Base-by-base conservation (phyloP, 1,140 invertebrate species). In the Steinernema feltiae region DNA sequence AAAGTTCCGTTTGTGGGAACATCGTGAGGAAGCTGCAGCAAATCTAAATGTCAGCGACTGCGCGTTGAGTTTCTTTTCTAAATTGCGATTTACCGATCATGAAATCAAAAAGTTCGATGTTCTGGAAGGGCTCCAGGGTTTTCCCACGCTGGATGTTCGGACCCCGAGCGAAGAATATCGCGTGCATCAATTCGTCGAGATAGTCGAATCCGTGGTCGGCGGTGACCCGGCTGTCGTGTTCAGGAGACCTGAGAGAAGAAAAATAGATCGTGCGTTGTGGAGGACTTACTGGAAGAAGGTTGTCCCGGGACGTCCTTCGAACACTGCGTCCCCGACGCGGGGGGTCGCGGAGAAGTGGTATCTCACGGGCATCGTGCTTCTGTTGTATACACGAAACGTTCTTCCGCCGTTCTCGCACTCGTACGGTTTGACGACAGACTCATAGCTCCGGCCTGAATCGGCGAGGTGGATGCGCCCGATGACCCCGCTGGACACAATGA, bases 141-240 rank as follows among this genome's bases (percentile, higher is more conserved):
- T 70, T 70, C 24, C 69, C 32, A 1, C 76, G 70, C 53, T 69
- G 48, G 69, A 83, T 79, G 24, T 80, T 81, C 30, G 82, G 82
- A 1, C 82, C 82, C 32, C 80, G 53, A 0, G 76, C 83, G 72
- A 84, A 82, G 71, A 83, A 85, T 53, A 83, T 83, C 27, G 82
- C 79, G 27, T 72, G 79, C 82, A 83, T 83, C 24, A 18, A 27
- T 30, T 70, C 53, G 21, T 80, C 74, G 17, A 74, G 46, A 41
- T 83, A 83, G 70, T 82, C 81, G 48, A 76, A 83, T 3, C 81
- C 81, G 46, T 82, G 81, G 73, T 83, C 82, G 7, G 30, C 24
- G 0, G 48, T 71, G 21, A 76, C 77, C 1, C 32, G 21, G 17
- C 75, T 78, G 29, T 82, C 78, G 30, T 30, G 17, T 71, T 70